phyloP scores from a whole-genome alignment of 1,140 invertebrate genomes.

The Achroia grisella region DNA sequence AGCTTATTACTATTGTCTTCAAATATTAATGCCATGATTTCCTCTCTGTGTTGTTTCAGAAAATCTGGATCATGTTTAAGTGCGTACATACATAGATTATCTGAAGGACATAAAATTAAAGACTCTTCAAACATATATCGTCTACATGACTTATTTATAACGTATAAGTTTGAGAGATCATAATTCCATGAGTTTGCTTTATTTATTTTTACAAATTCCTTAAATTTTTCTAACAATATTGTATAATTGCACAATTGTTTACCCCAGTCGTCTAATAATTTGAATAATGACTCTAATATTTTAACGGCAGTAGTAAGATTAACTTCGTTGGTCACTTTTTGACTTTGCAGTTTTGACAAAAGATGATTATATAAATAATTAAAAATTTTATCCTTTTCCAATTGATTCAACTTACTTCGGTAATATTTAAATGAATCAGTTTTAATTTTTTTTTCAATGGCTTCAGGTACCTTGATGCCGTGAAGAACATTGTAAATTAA shows the following conservation, averaged over 20 bases:
- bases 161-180: constrained; percentile 29
- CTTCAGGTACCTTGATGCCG: constrained; percentile 27
- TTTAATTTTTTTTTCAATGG: constrained; percentile 32
- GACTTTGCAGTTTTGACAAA: constrained; percentile 14
- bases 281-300: constrained; percentile 17
- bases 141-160: constrained; percentile 35
- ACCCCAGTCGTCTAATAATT: constrained; percentile 36
- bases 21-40: constrained; percentile 5
- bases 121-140: constrained; percentile 41
- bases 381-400: constrained; percentile 34
- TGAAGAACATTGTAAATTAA: constrained; percentile 32
- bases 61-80: constrained; percentile 44
- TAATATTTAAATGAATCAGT: constrained; percentile 28
- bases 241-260: constrained; percentile 29
- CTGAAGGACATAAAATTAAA: constrained; percentile 20
- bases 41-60: constrained; percentile 19
- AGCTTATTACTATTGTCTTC: too few species aligned
- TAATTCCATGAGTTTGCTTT: constrained; percentile 21
- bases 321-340: constrained; percentile 3
- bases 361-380: constrained; percentile 26
- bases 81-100: constrained; percentile 37
- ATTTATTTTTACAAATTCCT: constrained; percentile 26
- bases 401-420: constrained; percentile 21
- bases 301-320: constrained; percentile 5
- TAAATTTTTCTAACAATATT: constrained; percentile 27